Conservation (phyloP, 2,797 vertebrate species). For the Macropodus opercularis region DNA sequence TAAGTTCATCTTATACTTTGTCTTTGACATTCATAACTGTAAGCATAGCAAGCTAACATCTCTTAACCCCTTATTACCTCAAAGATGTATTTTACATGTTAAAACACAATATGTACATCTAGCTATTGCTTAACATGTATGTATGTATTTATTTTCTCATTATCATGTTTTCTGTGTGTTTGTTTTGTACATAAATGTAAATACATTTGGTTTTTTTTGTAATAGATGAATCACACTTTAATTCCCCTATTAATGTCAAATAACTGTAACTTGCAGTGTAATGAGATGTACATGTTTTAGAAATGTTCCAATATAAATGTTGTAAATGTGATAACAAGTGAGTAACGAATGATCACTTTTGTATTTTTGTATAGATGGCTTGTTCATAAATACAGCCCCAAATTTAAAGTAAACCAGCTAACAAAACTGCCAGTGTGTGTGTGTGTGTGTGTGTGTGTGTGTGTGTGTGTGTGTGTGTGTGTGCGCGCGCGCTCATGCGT, state of each 20-base stretch:
- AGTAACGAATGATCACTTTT: constrained; percentile 14
- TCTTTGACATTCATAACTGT: constrained; percentile 1
- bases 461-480: constrained; percentile 17
- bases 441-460: not conserved
- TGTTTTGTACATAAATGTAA: constrained; percentile 55
- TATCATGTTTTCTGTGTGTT: constrained; percentile 5
- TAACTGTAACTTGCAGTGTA: not conserved
- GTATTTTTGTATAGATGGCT: constrained; percentile 31
- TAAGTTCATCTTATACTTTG: constrained; percentile 1
- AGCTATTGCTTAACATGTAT: constrained; percentile 6
- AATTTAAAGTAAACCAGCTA: constrained; percentile 50
- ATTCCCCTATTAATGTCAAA: constrained; percentile 7
- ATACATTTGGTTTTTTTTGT: constrained; percentile 24
- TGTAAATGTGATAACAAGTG: constrained; percentile 20
- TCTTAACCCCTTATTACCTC: constrained; percentile 13
- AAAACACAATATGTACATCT: not conserved
- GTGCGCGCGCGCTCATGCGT: no score
- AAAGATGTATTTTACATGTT: constrained; percentile 10
- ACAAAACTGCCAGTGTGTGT: constrained; percentile 53
- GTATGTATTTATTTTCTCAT: constrained; percentile 9
- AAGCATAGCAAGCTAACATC: constrained; percentile 16
- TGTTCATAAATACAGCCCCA: constrained; percentile 25
- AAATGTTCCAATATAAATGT: constrained; percentile 7
- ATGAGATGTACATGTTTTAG: constrained; percentile 13
- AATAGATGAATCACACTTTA: constrained; percentile 23